A percentile compares a stretch with the other conserved stretches of the same genome.
Evolutionary conservation across 2,797 vertebrate genomes (phyloP).

Genomic region (Falco rusticolus): DNA sequence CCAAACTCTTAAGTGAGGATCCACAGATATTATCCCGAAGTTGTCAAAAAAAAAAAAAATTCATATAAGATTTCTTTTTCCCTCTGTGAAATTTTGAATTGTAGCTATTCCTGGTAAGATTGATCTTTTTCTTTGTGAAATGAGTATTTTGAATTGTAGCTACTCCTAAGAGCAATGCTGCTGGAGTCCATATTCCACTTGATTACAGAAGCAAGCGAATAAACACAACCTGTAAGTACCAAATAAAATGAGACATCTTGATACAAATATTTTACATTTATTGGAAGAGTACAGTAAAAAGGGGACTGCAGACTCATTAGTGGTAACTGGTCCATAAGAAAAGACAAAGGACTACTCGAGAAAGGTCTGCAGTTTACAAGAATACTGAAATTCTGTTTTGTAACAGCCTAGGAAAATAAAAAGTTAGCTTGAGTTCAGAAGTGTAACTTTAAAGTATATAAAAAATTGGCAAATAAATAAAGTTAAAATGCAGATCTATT

Average conservation of each 20-base stretch:
- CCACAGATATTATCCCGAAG: neutral
- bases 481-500: conserved; percentile 75
- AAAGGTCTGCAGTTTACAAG: conserved; percentile 65
- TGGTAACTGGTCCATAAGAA: conserved; percentile 72
- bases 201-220: conserved; percentile 20
- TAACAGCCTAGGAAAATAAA: conserved; percentile 64
- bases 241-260: conserved; percentile 53
- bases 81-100: neutral
- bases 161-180: neutral
- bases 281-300: conserved; percentile 83
- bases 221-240: neutral
- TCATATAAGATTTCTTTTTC: neutral
- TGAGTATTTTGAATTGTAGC: neutral
- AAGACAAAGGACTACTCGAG: conserved; percentile 63
- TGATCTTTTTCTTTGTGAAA: neutral
- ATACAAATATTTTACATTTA: conserved; percentile 84
- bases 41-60: neutral
- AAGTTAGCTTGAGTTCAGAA: conserved; percentile 71
- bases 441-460: conserved; percentile 68
- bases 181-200: conserved; percentile 17
- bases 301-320: conserved; percentile 64
- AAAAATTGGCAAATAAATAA: conserved; percentile 82
- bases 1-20: neutral
- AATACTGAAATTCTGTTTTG: conserved; percentile 45
- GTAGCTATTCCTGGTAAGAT: neutral